A percentile compares a stretch with the other conserved stretches of the same genome.
phyloP scores from a whole-genome alignment of 2,797 vertebrate species.

The Vespertilio murinus region DNA sequence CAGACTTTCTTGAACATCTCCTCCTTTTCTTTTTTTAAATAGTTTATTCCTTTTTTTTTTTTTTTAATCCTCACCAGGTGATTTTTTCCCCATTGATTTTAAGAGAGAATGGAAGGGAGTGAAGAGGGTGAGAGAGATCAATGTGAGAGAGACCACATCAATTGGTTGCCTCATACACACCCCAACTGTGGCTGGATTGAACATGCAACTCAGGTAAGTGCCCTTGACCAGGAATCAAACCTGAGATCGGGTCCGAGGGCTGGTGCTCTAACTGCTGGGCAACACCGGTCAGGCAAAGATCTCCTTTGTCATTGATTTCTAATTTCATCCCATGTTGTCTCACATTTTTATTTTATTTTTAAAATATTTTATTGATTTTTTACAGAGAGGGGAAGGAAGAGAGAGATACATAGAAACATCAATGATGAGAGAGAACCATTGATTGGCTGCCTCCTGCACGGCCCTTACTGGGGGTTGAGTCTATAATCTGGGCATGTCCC shows the following conservation, averaged over 20 bases:
- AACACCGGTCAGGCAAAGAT: not conserved
- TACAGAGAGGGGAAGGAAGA: not conserved
- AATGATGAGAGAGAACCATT: not conserved
- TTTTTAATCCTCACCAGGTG: not conserved
- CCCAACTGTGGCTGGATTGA: not conserved
- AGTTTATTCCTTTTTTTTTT: not conserved
- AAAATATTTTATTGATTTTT: too few species aligned
- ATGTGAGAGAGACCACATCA: not conserved
- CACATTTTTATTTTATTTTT: too few species aligned
- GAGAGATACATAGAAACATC: not conserved
- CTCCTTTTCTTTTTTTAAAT: not conserved
- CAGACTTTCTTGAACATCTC: not conserved
- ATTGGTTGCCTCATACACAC: not conserved
- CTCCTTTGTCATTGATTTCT: not conserved
- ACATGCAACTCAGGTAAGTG: not conserved
- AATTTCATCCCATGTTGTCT: not conserved
- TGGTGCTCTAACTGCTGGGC: not conserved
- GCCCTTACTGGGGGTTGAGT: too few species aligned
- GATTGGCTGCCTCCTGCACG: too few species aligned
- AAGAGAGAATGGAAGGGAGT: not conserved
- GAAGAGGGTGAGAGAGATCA: not conserved
- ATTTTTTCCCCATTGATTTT: not conserved
- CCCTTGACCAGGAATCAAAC: not conserved
- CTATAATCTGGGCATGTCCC: not conserved
- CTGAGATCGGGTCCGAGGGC: not conserved